Evolutionary conservation across 1,140 invertebrate genomes (phyloP).

Genomic region (Drosophila azteca): DNA sequence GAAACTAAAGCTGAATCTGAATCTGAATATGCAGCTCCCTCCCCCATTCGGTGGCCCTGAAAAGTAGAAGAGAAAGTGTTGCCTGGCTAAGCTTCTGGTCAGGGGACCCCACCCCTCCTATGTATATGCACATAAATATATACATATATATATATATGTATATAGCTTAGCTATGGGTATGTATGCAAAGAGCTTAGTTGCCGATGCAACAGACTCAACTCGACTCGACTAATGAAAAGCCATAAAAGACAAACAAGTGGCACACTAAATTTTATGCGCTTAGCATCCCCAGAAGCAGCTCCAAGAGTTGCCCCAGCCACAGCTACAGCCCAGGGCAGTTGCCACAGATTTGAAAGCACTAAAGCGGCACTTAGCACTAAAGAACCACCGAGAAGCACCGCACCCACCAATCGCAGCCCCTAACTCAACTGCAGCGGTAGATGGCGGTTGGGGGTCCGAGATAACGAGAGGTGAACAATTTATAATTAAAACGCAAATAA

Average conservation of each 20-base stretch:
- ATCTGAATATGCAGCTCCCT: not conserved
- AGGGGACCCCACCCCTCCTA: too few species aligned
- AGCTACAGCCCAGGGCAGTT: conserved; percentile 34
- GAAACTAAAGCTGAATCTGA: not conserved
- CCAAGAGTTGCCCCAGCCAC: conserved; percentile 5
- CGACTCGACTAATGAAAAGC: conserved; percentile 72
- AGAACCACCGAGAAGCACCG: conserved; percentile 30
- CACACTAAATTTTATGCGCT: conserved; percentile 73
- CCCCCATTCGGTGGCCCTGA: conserved; percentile 19
- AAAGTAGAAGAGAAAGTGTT: conserved; percentile 29
- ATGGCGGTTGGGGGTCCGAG: too few species aligned
- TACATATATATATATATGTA: not conserved
- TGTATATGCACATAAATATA: too few species aligned
- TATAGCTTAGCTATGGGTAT: not conserved
- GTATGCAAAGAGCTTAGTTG: conserved; percentile 56
- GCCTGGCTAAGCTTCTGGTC: conserved; percentile 2
- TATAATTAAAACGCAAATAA: conserved; percentile 79
- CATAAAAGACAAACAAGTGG: conserved; percentile 79
- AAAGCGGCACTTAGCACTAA: conserved; percentile 77
- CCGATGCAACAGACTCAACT: conserved; percentile 54
- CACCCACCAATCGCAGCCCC: conserved; percentile 23
- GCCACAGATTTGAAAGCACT: conserved; percentile 75
- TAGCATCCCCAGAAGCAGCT: conserved; percentile 21
- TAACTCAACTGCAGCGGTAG: conserved; percentile 15
- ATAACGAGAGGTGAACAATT: conserved; percentile 49